A percentile compares a stretch with the other conserved stretches of the same genome.
phyloP scores from a whole-genome alignment of 2,888 invertebrate species.

The Antheraea assamensis region DNA sequence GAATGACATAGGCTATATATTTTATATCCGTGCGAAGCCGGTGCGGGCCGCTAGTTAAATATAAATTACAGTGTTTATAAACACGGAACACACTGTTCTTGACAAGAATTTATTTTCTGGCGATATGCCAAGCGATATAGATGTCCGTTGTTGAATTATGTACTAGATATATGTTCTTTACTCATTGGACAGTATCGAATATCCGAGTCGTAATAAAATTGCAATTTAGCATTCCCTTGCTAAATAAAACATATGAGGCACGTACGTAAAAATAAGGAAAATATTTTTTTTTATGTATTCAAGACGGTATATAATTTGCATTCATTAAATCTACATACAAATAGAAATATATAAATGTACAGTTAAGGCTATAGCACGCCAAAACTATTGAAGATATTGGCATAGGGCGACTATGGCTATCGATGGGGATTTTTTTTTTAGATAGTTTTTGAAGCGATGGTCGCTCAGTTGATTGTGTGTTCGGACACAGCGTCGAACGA shows the following conservation, averaged over 20 bases:
- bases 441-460: too few relatives aligned
- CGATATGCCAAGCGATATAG: not conserved
- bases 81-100: not conserved
- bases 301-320: not conserved
- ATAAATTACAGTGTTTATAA: not conserved
- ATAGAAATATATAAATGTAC: too few relatives aligned
- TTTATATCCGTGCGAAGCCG: too few relatives aligned
- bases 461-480: too few relatives aligned
- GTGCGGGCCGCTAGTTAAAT: too few relatives aligned
- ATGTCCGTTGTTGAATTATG: not conserved
- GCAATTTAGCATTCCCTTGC: not conserved
- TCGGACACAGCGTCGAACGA: too few relatives aligned
- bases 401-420: too few relatives aligned
- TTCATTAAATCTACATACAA: not conserved
- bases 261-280: not conserved
- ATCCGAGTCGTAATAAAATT: not conserved
- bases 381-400: too few relatives aligned
- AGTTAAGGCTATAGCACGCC: too few relatives aligned
- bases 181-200: not conserved
- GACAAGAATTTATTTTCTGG: constrained; percentile 2
- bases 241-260: not conserved
- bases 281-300: not conserved
- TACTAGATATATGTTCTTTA: not conserved
- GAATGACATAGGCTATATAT: too few relatives aligned
- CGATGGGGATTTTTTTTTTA: too few relatives aligned